Base-by-base conservation (phyloP, 2,888 invertebrate genomes). In the Macropis europaea region DNA sequence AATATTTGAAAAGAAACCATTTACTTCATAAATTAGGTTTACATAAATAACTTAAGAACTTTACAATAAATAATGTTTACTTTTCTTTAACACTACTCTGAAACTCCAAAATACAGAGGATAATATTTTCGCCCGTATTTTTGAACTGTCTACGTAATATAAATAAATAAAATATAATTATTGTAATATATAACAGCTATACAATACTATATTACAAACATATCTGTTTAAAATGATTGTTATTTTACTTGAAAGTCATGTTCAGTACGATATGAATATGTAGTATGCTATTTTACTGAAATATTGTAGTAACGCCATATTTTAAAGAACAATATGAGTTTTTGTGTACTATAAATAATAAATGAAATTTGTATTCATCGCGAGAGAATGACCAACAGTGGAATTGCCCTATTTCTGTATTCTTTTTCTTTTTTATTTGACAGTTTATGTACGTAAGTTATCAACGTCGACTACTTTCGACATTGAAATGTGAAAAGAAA, bases 21-120 rank as follows among this genome's bases (percentile, higher is more conserved):
- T 62, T 56, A 69, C 38, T 63, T 6, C 34, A 62, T 57, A 52
- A 57, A 13, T 62, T 63, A 60, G 5, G 6, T 38, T n/a, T 43
- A 73, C 24, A 48, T 24, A 50, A 69, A 69, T 63, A 73, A 73
- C 50, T 69, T 62, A 69, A 30, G 24, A 60, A 19, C 40, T 67
- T 56, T 62, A 69, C 56, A 72, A 62, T 72, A 72, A 72, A 72
- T 62, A 63, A 38, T 22, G 6, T 11, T 48, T 22, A 19, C 6
- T 6, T 34, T 22, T 7, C 22, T 32, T 24, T 43, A 26, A 30
- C 22, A 3, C 6, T 60, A 17, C 11, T n/a, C n/a, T n/a, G n/a
- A n/a, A 47, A 47, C 15, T 42, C 59, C 15, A n/a, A 54, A 28
- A 59, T 28, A 17, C 40, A 32, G 11, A 45, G 28, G 17, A 7